Conservation (phyloP, 2,888 invertebrate species). For the Vesta saturnalis region DNA sequence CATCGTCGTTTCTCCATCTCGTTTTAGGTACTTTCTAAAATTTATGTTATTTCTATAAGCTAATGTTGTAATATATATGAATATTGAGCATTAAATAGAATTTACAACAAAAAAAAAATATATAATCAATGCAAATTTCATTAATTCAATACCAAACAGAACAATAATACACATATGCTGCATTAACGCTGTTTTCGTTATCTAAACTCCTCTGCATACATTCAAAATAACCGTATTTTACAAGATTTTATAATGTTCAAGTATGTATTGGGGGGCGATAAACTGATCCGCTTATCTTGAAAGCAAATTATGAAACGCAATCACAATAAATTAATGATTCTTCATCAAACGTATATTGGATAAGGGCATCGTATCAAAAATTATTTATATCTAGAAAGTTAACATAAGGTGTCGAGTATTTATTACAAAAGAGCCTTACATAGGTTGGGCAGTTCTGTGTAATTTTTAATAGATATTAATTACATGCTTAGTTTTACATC, state of each 20-base stretch:
- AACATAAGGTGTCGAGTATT: constrained; percentile 21
- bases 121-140: no score
- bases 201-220: not conserved
- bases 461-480: constrained; percentile 31
- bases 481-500: constrained; percentile 24
- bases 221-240: not conserved
- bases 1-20: constrained; percentile 9
- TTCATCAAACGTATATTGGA: not conserved
- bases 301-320: no score
- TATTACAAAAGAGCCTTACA: constrained; percentile 13
- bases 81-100: constrained; percentile 3
- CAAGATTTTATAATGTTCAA: no score
- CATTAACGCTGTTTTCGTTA: not conserved
- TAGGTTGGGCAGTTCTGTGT: constrained; percentile 15
- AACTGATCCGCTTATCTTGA: not conserved
- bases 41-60: not conserved
- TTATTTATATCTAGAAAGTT: constrained; percentile 24
- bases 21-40: constrained; percentile 9
- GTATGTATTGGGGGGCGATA: not conserved
- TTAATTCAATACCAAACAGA: not conserved
- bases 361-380: no score
- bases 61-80: not conserved
- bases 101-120: not conserved
- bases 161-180: not conserved
- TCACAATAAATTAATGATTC: not conserved